Evolutionary conservation across 2,888 invertebrate genomes (phyloP).

Genomic region (Megastigmus dorsalis): DNA sequence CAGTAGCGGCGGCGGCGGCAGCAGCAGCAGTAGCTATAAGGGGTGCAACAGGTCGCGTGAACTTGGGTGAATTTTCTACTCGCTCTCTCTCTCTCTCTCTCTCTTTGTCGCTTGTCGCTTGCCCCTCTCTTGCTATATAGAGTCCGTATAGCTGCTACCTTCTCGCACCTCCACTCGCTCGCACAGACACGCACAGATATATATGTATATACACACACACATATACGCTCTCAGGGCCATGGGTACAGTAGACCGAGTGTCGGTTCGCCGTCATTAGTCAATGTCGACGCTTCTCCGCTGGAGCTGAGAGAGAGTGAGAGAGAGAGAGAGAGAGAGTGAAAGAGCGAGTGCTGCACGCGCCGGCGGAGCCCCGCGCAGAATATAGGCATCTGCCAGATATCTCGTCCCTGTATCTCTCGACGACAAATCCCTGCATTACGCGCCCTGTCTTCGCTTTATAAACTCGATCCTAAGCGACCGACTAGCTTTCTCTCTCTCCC

Average conservation of each 20-base stretch:
- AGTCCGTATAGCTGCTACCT: slow-evolving; percentile 38
- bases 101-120: slow-evolving; percentile 53
- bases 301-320: not conserved
- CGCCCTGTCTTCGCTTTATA: slow-evolving; percentile 51
- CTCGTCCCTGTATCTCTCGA: slow-evolving; percentile 63
- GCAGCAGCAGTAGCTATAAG: slow-evolving; percentile 56
- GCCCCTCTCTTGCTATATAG: slow-evolving; percentile 50
- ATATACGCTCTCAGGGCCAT: not conserved
- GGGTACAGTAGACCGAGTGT: slow-evolving; percentile 59
- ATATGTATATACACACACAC: not conserved
- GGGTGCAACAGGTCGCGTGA: slow-evolving; percentile 75
- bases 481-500: not conserved
- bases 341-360: no score
- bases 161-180: slow-evolving; percentile 38
- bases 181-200: not conserved
- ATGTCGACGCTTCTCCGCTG: slow-evolving; percentile 71
- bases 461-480: slow-evolving; percentile 20
- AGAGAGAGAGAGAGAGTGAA: slow-evolving; percentile 62
- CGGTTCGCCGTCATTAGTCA: slow-evolving; percentile 74
- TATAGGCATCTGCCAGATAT: slow-evolving; percentile 68
- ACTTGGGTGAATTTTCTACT: slow-evolving; percentile 74
- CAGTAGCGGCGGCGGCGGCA: not conserved
- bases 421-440: slow-evolving; percentile 63
- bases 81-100: slow-evolving; percentile 58
- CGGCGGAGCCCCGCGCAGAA: slow-evolving; percentile 65